Evolutionary conservation across 2,797 vertebrate genomes (phyloP), one percentile per base, ranked within the genome.

Genomic region (Aplochiton taeniatus): DNA sequence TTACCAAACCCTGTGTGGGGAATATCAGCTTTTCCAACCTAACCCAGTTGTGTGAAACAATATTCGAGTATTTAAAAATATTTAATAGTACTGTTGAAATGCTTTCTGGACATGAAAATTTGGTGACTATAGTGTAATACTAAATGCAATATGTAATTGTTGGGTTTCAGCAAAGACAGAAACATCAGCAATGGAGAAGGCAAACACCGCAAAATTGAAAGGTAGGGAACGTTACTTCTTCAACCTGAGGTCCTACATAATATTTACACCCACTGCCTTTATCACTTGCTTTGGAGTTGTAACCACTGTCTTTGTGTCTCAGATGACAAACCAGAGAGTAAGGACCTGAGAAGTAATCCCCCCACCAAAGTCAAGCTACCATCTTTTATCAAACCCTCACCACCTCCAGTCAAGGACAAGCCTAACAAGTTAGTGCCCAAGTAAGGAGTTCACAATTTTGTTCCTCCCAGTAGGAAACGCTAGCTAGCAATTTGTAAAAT

Each of bases 351-450:
- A 64, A 93, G 82, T 76, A 90, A 92, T 71, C 83, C 90, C 58
- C 81, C 81, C 0, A 69, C 83, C 73, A 96, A 90, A 90, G 73
- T 92, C 75, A 92, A 89, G 69, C 74, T 93, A 13, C 91, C 91
- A 2, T 42, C 73, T 14, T 45, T 85, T 69, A 91, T 82, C 83
- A 96, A 91, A 57, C 80, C 89, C 6, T 88, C 85, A 43, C 90
- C 91, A 0, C 94, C 94, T 44, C 92, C 90, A 2, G 70, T 92
- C 73, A 96, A 96, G 85, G 84, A 89, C 58, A 95, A 94, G 68
- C 88, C 87, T 0, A 72, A 8, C 1, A 69, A 73, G 43, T 8
- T 68, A 68, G 47, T 63, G 14, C 76, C 75, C 84, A 95, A 88
- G 96, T 98, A 83, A 92, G 95, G 85, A 8, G 64, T 31, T 6